Conservation (phyloP, 2,113 vertebrate genomes). For the Sterrhoptilus dennistouni region DNA sequence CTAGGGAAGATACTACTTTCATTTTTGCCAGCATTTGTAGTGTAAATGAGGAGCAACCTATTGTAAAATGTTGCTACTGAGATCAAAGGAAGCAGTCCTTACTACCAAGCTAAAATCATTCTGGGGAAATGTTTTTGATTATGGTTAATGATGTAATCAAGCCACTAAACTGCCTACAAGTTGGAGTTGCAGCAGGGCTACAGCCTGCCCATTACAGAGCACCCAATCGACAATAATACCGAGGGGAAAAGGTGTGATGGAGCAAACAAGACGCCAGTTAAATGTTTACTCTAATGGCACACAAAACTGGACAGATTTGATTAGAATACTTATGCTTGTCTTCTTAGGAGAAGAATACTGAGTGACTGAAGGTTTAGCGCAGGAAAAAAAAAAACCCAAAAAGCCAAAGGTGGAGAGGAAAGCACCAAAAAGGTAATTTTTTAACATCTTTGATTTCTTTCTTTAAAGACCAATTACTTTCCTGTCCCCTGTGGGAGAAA, state of each 20-base stretch:
- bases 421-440: slow-evolving; percentile 71
- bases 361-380: slow-evolving; percentile 32
- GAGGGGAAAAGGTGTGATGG: slow-evolving; percentile 33
- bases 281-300: slow-evolving; percentile 68
- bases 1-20: slow-evolving; percentile 66
- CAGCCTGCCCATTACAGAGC: slow-evolving; percentile 56
- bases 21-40: slow-evolving; percentile 79
- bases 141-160: slow-evolving; percentile 85
- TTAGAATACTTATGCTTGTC: slow-evolving; percentile 54
- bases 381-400: neutral
- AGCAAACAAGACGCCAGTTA: slow-evolving; percentile 60
- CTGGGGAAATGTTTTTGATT: slow-evolving; percentile 81
- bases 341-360: slow-evolving; percentile 42
- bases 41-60: slow-evolving; percentile 81
- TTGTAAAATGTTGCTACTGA: slow-evolving; percentile 76
- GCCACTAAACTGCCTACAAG: slow-evolving; percentile 72
- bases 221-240: slow-evolving; percentile 41
- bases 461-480: slow-evolving; percentile 84
- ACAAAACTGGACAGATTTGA: slow-evolving; percentile 60
- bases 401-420: slow-evolving; percentile 31
- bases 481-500: slow-evolving; percentile 75
- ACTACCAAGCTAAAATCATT: slow-evolving; percentile 79
- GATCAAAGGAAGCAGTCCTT: slow-evolving; percentile 79
- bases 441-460: slow-evolving; percentile 79
- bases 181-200: slow-evolving; percentile 66